Evolutionary conservation across 2,888 invertebrate genomes (phyloP), one percentile per base, ranked within the genome.

Genomic region (Meta bourneti): DNA sequence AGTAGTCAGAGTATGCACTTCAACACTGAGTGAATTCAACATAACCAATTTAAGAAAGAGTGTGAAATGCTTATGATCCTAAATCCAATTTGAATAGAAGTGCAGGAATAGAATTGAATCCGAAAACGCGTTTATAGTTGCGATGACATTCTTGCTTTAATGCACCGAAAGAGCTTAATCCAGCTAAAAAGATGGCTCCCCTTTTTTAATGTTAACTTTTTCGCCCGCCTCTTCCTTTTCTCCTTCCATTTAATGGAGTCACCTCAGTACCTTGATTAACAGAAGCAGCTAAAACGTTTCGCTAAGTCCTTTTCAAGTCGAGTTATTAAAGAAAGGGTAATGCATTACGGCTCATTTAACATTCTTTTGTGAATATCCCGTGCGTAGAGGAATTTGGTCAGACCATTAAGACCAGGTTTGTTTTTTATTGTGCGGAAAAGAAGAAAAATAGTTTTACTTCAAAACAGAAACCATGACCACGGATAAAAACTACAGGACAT

Each of bases 201-300:
- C 54, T 80, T 80, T 80, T 61, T 16, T 69, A 34, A 80, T 80
- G 54, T 61, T 80, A 80, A 80, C 20, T 80, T 80, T 80, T 61
- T n/a, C 34, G 13, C 2, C 34, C 34, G 34, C 1, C 61, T 61
- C 61, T 69, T 61, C 61, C 19, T 54, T 13, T 52, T 61, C n/a
- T 61, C 20, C 80, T 77, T 20, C 48, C 49, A 75, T 49, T 75
- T 61, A 80, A 80, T 20, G 80, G 7, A 61, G 80, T 80, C 80
- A 61, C 69, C 61, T 13, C 61, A 80, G 79, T 20, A 69, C 34
- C 61, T 80, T 80, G 54, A 80, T 80, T 80, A 80, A 80, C 61
- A 20, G 54, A 80, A 54, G 79, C 61, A 11, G 20, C 20, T 61
- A 80, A 16, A 7, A 19, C 79, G 9, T 19, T 80, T 61, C 20